Conservation (phyloP, 2,797 vertebrate species). For the Rhinichthys osculus region DNA sequence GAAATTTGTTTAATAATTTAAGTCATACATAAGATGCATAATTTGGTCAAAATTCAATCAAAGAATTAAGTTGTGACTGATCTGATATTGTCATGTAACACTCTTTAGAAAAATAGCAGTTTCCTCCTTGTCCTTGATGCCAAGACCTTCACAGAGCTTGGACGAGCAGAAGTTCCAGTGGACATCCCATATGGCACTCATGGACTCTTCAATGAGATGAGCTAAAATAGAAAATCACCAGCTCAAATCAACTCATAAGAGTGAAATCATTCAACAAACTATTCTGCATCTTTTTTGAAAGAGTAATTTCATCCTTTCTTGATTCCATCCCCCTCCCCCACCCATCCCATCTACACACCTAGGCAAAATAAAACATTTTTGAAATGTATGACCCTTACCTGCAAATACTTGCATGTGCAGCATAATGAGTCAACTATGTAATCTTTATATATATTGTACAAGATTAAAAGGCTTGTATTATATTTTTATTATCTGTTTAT, state of each 20-base stretch:
- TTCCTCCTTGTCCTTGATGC: slow-evolving; percentile 92
- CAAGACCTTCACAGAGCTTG: slow-evolving; percentile 88
- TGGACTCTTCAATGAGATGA: slow-evolving; percentile 80
- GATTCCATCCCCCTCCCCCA: no score
- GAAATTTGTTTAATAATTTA: not conserved
- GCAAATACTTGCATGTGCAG: not conserved
- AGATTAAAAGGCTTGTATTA: not conserved
- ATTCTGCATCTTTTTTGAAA: not conserved
- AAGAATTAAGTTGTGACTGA: not conserved
- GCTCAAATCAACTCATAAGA: not conserved
- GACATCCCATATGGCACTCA: slow-evolving; percentile 90
- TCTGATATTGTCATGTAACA: slow-evolving; percentile 14
- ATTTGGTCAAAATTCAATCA: not conserved
- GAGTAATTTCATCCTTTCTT: not conserved
- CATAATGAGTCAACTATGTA: not conserved
- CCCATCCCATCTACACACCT: not conserved
- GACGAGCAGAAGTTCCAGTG: slow-evolving; percentile 88
- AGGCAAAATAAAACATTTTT: not conserved
- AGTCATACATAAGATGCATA: not conserved
- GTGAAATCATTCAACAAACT: not conserved
- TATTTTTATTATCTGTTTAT: not conserved
- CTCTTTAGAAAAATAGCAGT: slow-evolving; percentile 83
- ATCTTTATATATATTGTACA: not conserved
- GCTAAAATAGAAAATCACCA: slow-evolving; percentile 48
- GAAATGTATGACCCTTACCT: not conserved